Percentiles rank a stretch among this genome's conserved stretches.
These are phyloP conservation scores for Macrobrachium nipponense DNA, from an alignment of 1,140 invertebrate genomes.

Conservation along the genomic window DNA sequence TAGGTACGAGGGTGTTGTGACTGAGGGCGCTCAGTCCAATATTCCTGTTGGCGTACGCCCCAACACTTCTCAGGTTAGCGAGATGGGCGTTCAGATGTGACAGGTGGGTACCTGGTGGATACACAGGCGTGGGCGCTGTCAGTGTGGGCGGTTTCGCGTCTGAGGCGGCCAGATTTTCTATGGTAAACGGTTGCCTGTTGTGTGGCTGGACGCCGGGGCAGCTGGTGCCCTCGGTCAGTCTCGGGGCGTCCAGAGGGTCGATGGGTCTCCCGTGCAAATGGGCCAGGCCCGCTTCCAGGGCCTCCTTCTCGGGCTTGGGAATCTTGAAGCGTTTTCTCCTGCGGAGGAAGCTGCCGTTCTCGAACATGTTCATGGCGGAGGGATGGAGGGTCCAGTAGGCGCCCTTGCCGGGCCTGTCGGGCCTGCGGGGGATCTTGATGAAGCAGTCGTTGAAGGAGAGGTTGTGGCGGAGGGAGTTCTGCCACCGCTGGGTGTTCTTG, in stretches of 20 bases:
- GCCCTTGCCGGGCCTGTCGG: conserved; percentile 55
- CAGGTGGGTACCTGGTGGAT: conserved; percentile 37
- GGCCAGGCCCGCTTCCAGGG: conserved; percentile 54
- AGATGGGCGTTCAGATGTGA: conserved; percentile 53
- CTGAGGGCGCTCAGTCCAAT: conserved; percentile 26
- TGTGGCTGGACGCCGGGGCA: conserved; percentile 38
- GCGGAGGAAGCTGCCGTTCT: conserved; percentile 56
- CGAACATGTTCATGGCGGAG: conserved; percentile 59
- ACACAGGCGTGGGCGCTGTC: conserved; percentile 52
- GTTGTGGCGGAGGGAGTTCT: conserved; percentile 59
- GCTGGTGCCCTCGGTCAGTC: conserved; percentile 41
- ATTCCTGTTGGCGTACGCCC: conserved; percentile 30
- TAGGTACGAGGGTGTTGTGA: conserved; percentile 7
- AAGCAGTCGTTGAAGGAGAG: conserved; percentile 61
- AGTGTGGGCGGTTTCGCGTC: conserved; percentile 55
- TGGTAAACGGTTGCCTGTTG: conserved; percentile 48
- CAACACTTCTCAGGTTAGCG: conserved; percentile 36
- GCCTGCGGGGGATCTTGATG: conserved; percentile 53
- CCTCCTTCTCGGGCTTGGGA: conserved; percentile 50
- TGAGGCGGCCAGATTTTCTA: conserved; percentile 49
- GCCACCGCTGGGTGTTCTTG: conserved; percentile 59
- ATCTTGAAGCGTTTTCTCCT: conserved; percentile 54
- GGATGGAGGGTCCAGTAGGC: conserved; percentile 58
- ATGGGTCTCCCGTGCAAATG: conserved; percentile 40
- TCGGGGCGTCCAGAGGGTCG: conserved; percentile 41